A percentile compares a stretch with the other conserved stretches of the same genome.
These are phyloP conservation scores for Batillaria attramentaria DNA, from an alignment of 1,140 invertebrate species.

Conservation along the genomic window DNA sequence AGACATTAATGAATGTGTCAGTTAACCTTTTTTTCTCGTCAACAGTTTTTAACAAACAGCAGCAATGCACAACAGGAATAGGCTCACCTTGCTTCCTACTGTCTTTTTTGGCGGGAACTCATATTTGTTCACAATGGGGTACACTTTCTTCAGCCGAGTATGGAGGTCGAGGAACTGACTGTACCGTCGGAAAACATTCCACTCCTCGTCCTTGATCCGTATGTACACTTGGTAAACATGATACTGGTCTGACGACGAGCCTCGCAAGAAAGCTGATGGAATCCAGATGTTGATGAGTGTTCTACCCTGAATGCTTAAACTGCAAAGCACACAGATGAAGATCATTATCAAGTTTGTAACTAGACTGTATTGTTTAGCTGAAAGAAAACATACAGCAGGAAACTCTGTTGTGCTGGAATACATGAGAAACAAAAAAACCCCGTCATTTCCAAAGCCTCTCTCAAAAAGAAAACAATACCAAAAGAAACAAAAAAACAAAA, in stretches of 20 bases:
- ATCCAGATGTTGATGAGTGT: constrained; percentile 90
- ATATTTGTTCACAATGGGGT: constrained; percentile 83
- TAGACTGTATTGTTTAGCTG: too few relatives aligned
- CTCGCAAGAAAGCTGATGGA: constrained; percentile 90
- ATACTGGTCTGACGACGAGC: constrained; percentile 69
- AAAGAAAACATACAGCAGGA: too few relatives aligned
- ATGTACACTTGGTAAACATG: constrained; percentile 80
- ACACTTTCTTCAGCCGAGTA: constrained; percentile 85
- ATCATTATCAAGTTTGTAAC: too few relatives aligned
- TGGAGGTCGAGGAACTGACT: constrained; percentile 91
- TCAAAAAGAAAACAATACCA: too few relatives aligned
- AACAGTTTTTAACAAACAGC: not conserved
- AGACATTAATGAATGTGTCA: too few relatives aligned
- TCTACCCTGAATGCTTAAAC: constrained; percentile 40
- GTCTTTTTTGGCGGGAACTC: constrained; percentile 96
- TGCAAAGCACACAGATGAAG: too few relatives aligned
- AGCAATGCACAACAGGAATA: not conserved
- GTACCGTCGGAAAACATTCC: constrained; percentile 94
- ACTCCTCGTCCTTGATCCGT: constrained; percentile 88
- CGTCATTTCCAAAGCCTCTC: too few relatives aligned
- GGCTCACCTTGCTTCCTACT: constrained; percentile 87
- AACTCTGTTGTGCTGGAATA: too few relatives aligned
- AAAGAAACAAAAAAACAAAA: too few relatives aligned
- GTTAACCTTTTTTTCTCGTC: too few relatives aligned
- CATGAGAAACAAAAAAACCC: too few relatives aligned